Base-by-base conservation (phyloP, 2,113 vertebrate genomes). In the Zootoca vivipara region DNA sequence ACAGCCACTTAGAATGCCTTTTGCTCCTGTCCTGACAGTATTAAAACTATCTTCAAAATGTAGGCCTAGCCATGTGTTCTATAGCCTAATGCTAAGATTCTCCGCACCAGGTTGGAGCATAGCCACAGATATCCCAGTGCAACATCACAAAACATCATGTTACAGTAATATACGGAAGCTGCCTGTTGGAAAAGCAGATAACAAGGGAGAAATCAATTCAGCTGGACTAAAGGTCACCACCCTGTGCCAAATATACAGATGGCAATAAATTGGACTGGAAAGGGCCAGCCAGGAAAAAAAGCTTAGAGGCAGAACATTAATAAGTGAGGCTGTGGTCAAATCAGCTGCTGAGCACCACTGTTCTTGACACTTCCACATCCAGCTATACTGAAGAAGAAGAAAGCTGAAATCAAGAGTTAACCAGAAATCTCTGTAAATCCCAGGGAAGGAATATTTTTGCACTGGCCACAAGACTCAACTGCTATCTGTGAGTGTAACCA, bases 231-330 rank as follows among this genome's bases (percentile, higher is more conserved):
- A 85, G 56, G 73, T 85, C 84, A 77, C 35, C 28, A 78, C 26
- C 38, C 30, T 46, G 40, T 86, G 74, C 85, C 85, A 86, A 67
- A 78, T 78, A 78, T 86, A 86, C 62, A 86, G 85, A 86, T 86
- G 74, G 62, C 74, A 86, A 86, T 78, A 86, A 78, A 78, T 67
- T 78, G 62, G 62, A 67, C 74, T 78, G 65, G 85, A 86, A 86
- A 78, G 40, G 38, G 30, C 28, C 74, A 86, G 58, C 74, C 58
- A 67, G 56, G 30, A 46, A n/a, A 40, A 62, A 46, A 78, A 86
- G 56, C 78, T 46, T 33, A 86, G 24, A 78, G 62, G 35, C 74
- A 78, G 65, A 40, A 24, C 30, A 86, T 42, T 74, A 35, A 84
- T 65, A 77, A 85, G 73, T 75, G 74, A 78, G 52, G 58, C 26